Evolutionary conservation across 2,888 invertebrate genomes (phyloP).

Genomic region (Epistrophe eligans): DNA sequence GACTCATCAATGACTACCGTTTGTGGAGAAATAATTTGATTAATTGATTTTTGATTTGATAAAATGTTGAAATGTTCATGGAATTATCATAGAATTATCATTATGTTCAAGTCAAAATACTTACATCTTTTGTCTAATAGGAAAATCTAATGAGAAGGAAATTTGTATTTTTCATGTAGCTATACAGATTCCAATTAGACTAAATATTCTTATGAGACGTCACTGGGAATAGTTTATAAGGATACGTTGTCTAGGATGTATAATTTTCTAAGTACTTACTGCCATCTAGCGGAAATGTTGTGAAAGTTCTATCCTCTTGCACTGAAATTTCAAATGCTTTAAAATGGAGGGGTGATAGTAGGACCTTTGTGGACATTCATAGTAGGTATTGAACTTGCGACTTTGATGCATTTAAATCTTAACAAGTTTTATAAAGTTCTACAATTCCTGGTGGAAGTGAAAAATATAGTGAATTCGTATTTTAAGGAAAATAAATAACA

Average conservation of each 20-base stretch:
- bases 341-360: no score
- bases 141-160: not conserved
- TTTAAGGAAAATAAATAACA: no score
- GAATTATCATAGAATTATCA: not conserved
- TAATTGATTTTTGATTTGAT: constrained; percentile 54
- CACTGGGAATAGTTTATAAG: constrained; percentile 27
- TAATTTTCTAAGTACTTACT: not conserved
- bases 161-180: not conserved
- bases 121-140: constrained; percentile 19
- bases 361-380: no score
- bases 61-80: not conserved
- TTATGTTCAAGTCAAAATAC: not conserved
- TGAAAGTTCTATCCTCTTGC: constrained; percentile 2
- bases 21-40: constrained; percentile 41
- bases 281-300: constrained; percentile 43
- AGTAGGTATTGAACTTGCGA: no score
- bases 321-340: not conserved
- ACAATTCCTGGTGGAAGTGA: no score
- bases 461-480: no score
- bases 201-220: not conserved
- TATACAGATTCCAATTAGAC: constrained; percentile 27
- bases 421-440: no score
- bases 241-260: constrained; percentile 38
- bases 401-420: no score
- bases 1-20: constrained; percentile 67